Evolutionary conservation across 2,113 vertebrate genomes (phyloP).

Genomic region (pig (Sus scrofa)): T2T-Sscrofa CM000816.6:3806001-3806500

Average conservation of each 20-base stretch:
- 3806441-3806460: accelerated
- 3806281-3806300: background rate
- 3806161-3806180: accelerated
- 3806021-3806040: accelerated
- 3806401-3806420: accelerated
- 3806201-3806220: accelerated
- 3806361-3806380: accelerated
- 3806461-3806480: accelerated
- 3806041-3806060: accelerated
- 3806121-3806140: accelerated
- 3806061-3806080: background rate
- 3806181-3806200: background rate
- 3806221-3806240: background rate
- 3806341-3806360: accelerated
- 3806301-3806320: background rate
- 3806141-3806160: accelerated
- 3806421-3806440: background rate
- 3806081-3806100: accelerated
- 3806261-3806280: no score
- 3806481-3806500: background rate
- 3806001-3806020: background rate
- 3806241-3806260: background rate
- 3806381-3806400: accelerated
- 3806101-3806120: background rate
- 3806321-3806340: background rate